A percentile compares a stretch with the other conserved stretches of the same genome.
These are phyloP conservation scores for Larimichthys polyactis DNA, from an alignment of 2,113 vertebrate genomes.

Conservation along the genomic window DNA sequence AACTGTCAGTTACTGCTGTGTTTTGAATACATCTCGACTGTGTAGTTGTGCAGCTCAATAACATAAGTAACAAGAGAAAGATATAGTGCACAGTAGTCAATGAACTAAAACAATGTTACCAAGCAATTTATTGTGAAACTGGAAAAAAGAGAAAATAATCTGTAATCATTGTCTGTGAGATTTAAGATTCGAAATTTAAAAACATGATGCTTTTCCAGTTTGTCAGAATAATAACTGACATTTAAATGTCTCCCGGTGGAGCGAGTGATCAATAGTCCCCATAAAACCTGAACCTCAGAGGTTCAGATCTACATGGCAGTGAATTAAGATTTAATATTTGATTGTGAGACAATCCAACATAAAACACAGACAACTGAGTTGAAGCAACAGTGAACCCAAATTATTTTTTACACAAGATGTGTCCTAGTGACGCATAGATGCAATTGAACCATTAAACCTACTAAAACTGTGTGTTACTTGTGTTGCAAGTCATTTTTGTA, in stretches of 20 bases:
- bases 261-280: neutral
- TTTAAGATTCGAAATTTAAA: neutral
- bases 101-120: neutral
- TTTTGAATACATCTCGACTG: too few species aligned
- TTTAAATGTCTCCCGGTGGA: conserved; percentile 6
- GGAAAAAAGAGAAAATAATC: too few species aligned
- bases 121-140: neutral
- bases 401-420: too few species aligned
- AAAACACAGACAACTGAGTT: too few species aligned
- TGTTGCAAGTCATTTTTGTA: too few species aligned
- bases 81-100: neutral
- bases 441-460: too few species aligned
- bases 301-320: too few species aligned
- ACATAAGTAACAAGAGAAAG: neutral
- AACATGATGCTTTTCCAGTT: neutral
- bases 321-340: neutral
- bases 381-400: too few species aligned
- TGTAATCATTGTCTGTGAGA: too few species aligned
- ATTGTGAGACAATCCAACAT: neutral
- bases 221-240: neutral
- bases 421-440: too few species aligned
- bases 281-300: neutral
- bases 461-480: too few species aligned
- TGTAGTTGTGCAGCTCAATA: neutral
- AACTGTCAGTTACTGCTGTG: too few species aligned